Conservation (phyloP, 2,888 invertebrate genomes). For the Bombylius major region DNA sequence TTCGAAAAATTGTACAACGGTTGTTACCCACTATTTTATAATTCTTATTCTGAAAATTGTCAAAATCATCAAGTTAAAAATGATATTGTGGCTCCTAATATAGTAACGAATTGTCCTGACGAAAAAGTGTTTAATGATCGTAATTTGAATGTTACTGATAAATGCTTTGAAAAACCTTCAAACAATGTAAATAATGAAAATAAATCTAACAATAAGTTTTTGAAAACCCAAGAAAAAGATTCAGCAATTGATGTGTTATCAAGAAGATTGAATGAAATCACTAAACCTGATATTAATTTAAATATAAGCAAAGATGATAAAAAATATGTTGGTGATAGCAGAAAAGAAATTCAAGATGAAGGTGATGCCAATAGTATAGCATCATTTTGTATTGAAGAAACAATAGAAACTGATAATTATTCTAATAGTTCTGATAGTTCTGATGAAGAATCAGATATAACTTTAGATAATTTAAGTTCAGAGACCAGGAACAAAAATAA, state of each 20-base stretch:
- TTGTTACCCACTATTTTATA: slow-evolving; percentile 13
- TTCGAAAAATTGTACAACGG: no score
- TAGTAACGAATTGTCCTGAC: slow-evolving; percentile 31
- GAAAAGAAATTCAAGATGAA: slow-evolving; percentile 20
- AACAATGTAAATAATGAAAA: no score
- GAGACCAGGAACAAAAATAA: not conserved
- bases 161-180: no score
- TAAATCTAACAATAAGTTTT: no score
- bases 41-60: slow-evolving; percentile 19
- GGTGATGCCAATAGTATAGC: slow-evolving; percentile 18
- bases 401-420: not conserved
- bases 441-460: slow-evolving; percentile 9
- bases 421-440: not conserved
- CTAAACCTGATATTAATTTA: slow-evolving; percentile 20
- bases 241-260: slow-evolving; percentile 26
- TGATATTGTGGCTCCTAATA: slow-evolving; percentile 22
- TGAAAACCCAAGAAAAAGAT: no score
- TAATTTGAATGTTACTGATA: no score
- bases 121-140: slow-evolving; percentile 14
- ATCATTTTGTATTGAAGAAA: slow-evolving; percentile 14
- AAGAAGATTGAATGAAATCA: slow-evolving; percentile 26
- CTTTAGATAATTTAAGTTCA: not conserved
- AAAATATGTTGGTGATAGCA: slow-evolving; percentile 23
- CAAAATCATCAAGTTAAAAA: not conserved
- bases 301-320: slow-evolving; percentile 25